Base-by-base conservation (phyloP, 2,797 vertebrate genomes). In the Oophaga sylvatica region DNA sequence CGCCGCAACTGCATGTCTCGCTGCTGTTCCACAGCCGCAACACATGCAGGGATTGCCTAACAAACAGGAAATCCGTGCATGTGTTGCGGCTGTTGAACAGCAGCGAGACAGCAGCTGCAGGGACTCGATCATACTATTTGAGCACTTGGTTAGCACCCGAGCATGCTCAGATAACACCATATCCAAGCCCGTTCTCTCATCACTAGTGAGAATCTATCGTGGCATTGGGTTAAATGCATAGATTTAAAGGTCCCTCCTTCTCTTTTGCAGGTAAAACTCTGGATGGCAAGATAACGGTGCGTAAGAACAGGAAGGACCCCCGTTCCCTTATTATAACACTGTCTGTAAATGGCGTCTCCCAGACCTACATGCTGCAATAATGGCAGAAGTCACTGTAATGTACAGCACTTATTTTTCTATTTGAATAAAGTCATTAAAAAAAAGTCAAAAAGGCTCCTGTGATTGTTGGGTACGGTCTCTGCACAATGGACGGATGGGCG, bases 251-350 rank as follows among this genome's bases (percentile, higher is more conserved):
- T 53, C 20, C 0, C 45, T 62, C n/a, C 8, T 85, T 87, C 87
- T 80, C 90, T 90, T 90, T 89, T 92, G 1, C 87, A 99, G 97
- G 97, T 81, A 96, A 97, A 76, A 91, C 94, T 79, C 93, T 99
- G 80, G 92, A 85, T 77, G 98, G 97, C 70, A 97, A 93, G 90
- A 95, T 99, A 90, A 93, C 85, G 0, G 95, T 99, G 45, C 92
- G 96, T 81, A 99, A 97, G 90, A 98, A 99, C 94, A 96, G 94
- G 87, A 99, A 96, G 92, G 98, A 99, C 91, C 98, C 97, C 0
- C 96, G 98, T 1, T 96, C 98, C 0, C 95, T 99, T 88, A 89
- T 96, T 20, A 94, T 99, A 90, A 96, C 94, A 10, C 93, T 99
- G 57, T 92, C 92, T 0, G 81, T 99, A 75, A 92, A 91, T 79